Percentiles rank a stretch among this genome's conserved stretches.
Conservation (phyloP, 2,888 invertebrate genomes). For the Stratiomys singularior region DNA sequence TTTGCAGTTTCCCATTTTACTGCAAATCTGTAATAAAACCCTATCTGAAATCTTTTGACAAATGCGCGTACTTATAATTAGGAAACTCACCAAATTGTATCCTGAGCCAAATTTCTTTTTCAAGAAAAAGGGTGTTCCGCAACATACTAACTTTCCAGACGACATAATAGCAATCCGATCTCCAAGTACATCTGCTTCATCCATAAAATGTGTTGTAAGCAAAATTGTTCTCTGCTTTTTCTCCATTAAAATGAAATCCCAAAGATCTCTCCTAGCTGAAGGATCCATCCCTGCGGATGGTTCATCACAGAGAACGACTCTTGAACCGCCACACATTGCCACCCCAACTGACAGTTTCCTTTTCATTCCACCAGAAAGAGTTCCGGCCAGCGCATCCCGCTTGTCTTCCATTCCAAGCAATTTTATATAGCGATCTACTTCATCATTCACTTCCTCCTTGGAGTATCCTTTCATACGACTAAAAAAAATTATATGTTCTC, state of each 20-base stretch:
- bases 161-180: slow-evolving; percentile 91
- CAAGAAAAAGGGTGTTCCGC: slow-evolving; percentile 82
- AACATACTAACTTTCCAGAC: slow-evolving; percentile 80
- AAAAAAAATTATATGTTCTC: slow-evolving; percentile 83
- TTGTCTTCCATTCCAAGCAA: slow-evolving; percentile 73
- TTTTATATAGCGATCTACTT: slow-evolving; percentile 71
- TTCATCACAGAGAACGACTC: slow-evolving; percentile 74
- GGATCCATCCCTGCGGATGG: slow-evolving; percentile 87
- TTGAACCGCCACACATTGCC: slow-evolving; percentile 77
- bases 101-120: slow-evolving; percentile 89
- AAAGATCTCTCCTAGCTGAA: slow-evolving; percentile 82
- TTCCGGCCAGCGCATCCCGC: slow-evolving; percentile 67
- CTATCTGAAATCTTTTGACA: background rate
- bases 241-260: slow-evolving; percentile 81
- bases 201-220: slow-evolving; percentile 90
- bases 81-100: slow-evolving; percentile 73
- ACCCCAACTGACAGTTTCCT: slow-evolving; percentile 77
- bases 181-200: slow-evolving; percentile 88
- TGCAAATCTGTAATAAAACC: slow-evolving; percentile 11
- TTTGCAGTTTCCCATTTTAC: slow-evolving; percentile 67
- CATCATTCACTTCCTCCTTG: slow-evolving; percentile 66
- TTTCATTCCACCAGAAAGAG: slow-evolving; percentile 77
- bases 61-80: no score
- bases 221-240: slow-evolving; percentile 81
- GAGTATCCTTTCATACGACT: slow-evolving; percentile 74